Conservation (phyloP, 2,888 invertebrate genomes). For the Tipula lateralis region DNA sequence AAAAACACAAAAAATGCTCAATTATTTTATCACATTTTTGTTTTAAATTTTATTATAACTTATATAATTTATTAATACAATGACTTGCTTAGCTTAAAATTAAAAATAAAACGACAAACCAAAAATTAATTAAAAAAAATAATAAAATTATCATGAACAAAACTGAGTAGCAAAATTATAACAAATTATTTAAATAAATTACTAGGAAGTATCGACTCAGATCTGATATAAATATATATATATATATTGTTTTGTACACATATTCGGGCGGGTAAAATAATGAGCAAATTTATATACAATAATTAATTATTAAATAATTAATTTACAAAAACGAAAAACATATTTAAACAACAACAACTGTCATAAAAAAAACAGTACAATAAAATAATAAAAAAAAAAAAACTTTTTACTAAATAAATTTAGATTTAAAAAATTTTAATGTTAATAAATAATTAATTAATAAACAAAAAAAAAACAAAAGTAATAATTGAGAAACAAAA, state of each 20-base stretch:
- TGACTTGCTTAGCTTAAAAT: slow-evolving; percentile 24
- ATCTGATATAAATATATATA: no score
- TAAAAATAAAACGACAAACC: not conserved
- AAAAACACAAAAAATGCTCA: not conserved
- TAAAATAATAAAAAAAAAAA: not conserved
- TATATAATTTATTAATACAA: not conserved
- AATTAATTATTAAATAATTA: not conserved
- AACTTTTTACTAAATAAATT: slow-evolving; percentile 1
- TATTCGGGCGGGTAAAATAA: not conserved
- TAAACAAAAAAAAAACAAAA: not conserved
- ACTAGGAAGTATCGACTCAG: not conserved
- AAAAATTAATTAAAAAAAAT: not conserved
- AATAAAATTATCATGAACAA: not conserved
- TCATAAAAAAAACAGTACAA: slow-evolving; percentile 14
- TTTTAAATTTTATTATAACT: not conserved
- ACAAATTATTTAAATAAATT: not conserved
- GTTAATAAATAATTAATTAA: not conserved
- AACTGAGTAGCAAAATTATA: not conserved
- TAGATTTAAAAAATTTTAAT: slow-evolving; percentile 15
- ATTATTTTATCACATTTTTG: not conserved
- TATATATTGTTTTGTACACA: not conserved
- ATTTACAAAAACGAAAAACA: not conserved
- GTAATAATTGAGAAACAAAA: not conserved
- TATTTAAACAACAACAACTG: not conserved
- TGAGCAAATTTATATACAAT: slow-evolving; percentile 1